Percentiles rank a stretch among this genome's conserved stretches.
Conservation (phyloP, 1,140 invertebrate genomes). For the Drosophila biarmipes region DNA sequence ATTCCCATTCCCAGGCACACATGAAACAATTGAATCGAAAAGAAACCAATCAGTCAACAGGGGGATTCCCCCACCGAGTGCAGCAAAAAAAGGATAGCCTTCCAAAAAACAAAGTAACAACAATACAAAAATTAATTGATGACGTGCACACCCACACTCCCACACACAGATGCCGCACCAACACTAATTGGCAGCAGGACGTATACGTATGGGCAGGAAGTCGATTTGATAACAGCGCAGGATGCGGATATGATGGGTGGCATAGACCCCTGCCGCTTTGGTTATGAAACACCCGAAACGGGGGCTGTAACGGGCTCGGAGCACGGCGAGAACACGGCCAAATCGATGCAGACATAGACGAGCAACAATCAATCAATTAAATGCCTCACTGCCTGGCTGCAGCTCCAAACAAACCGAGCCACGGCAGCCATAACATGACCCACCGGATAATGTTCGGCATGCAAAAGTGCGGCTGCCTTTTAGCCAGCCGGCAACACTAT, state of each 20-base stretch:
- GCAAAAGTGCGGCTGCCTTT: conserved; percentile 49
- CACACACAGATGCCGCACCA: conserved; percentile 60
- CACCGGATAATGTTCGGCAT: conserved; percentile 41
- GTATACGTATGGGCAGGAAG: conserved; percentile 40
- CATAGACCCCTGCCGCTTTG: conserved; percentile 6
- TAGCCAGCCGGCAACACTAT: conserved; percentile 39
- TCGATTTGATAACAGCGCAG: conserved; percentile 71
- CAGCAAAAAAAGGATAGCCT: conserved; percentile 14
- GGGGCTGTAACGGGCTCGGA: not conserved
- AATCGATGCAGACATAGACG: conserved; percentile 79
- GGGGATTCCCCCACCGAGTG: conserved; percentile 16
- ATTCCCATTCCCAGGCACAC: conserved; percentile 26
- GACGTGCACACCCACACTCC: conserved; percentile 50
- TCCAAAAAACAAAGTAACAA: conserved; percentile 53
- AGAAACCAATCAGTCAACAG: conserved; percentile 72
- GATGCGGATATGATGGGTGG: conserved; percentile 24
- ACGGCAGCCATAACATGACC: conserved; percentile 15
- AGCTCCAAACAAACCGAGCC: conserved; percentile 28
- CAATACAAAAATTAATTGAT: conserved; percentile 80
- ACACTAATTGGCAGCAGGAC: conserved; percentile 76
- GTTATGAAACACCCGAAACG: conserved; percentile 64
- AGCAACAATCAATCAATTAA: conserved; percentile 81
- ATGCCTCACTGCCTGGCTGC: conserved; percentile 68
- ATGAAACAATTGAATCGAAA: conserved; percentile 55
- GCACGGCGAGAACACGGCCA: conserved; percentile 22